Percentiles rank a stretch among this genome's conserved stretches.
Conservation (phyloP, 2,888 invertebrate genomes). For the Epicampocera succincta region DNA sequence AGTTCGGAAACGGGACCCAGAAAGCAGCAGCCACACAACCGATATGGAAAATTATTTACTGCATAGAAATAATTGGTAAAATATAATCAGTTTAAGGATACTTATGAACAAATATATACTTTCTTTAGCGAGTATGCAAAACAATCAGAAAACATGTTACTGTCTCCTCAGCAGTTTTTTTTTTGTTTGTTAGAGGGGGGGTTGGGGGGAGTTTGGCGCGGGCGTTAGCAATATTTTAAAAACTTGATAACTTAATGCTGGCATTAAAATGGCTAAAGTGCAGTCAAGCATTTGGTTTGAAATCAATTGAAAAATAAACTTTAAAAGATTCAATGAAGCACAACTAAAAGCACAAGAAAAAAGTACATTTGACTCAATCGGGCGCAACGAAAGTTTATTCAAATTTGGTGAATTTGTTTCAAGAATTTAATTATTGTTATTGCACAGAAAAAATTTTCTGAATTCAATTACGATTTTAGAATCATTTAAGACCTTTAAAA, state of each 20-base stretch:
- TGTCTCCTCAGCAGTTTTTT: constrained; percentile 41
- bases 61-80: constrained; percentile 5
- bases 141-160: constrained; percentile 40
- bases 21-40: no score
- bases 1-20: not conserved
- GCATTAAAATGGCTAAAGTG: constrained; percentile 23
- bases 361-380: constrained; percentile 22
- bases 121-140: not conserved
- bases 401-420: not conserved
- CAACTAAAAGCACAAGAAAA: not conserved
- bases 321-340: constrained; percentile 46
- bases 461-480: no score
- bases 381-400: constrained; percentile 9
- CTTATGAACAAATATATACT: not conserved
- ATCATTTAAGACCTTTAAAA: no score
- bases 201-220: no score
- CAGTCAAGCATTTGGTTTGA: constrained; percentile 48
- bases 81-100: constrained; percentile 40
- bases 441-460: no score
- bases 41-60: not conserved
- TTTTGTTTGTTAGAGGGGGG: no score
- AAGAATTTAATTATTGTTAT: no score
- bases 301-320: constrained; percentile 45
- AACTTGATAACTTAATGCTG: constrained; percentile 35
- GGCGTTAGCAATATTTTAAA: no score